Base-by-base conservation (phyloP, 2,113 vertebrate species). In the Dicentrarchus labrax region DNA sequence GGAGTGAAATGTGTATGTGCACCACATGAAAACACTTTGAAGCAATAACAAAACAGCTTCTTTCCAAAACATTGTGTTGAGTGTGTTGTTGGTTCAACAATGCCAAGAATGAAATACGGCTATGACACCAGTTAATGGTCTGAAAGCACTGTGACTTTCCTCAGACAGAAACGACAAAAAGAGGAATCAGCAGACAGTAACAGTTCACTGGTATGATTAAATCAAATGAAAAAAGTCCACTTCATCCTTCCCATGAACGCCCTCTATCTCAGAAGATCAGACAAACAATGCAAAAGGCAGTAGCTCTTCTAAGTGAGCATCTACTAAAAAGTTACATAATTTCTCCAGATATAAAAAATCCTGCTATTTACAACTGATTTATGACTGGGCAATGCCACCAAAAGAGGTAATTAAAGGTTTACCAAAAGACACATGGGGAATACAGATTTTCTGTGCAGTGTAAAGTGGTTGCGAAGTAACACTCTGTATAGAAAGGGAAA, bases 401-500 rank as follows among this genome's bases (percentile, higher is more conserved):
- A 15, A 61, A n/a, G 11, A 72, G 60, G 22, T 60, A 64, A 78
- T 72, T 70, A 4, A 39, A 66, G 57, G 6, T 41, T 10, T 15
- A 39, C 19, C 22, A 74, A 48, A 80, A 74, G 21, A 82, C 57
- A 61, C 43, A 47, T 3, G 11, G 16, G 38, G 30, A 73, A 39
- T 21, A 24, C 4, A 54, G 24, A 59, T 80, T 50, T 30, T 38
- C 6, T 17, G 17, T 50, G 57, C 62, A 43, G n/a, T 22, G 57
- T 64, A 66, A 78, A 76, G 36, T 38, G n/a, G 8, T 43, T 62
- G 36, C 72, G n/a, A 80, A 66, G 62, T 53, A 13, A 70, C 66
- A 65, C 24, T 75, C 62, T 67, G 43, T 47, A 50, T 41, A 70
- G 70, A 89, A 88, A 67, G 30, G 81, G 50, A 78, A 66, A 80